Percentiles rank a stretch among this genome's conserved stretches.
These are phyloP conservation scores for Agrochola circellaris DNA, from an alignment of 2,888 invertebrate genomes.

Conservation along the genomic window DNA sequence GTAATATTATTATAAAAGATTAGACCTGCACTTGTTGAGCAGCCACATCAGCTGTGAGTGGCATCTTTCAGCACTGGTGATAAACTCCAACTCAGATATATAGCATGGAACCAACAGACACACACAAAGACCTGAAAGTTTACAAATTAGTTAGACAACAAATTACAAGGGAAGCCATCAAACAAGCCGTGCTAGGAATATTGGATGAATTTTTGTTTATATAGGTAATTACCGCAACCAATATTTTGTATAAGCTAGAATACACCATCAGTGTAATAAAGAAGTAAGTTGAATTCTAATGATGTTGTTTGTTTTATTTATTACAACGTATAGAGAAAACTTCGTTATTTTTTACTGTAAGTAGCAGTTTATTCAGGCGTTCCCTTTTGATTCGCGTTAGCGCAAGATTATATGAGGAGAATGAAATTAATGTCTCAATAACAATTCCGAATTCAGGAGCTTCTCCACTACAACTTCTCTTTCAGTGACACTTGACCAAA, in stretches of 20 bases:
- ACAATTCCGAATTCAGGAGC: too few relatives aligned
- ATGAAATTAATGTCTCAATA: too few relatives aligned
- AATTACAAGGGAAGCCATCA: too few relatives aligned
- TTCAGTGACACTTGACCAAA: too few relatives aligned
- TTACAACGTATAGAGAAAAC: background rate
- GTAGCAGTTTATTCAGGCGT: background rate
- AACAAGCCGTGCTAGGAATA: background rate
- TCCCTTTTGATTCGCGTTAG: background rate
- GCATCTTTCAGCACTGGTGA: conserved; percentile 91
- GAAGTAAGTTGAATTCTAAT: background rate
- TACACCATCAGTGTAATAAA: conserved; percentile 54
- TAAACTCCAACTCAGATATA: conserved; percentile 88
- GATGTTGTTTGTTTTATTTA: background rate
- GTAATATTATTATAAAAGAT: background rate
- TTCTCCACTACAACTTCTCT: too few relatives aligned
- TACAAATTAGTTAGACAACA: conserved; percentile 6
- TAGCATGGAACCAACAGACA: conserved; percentile 88
- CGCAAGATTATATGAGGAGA: background rate
- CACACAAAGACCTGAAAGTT: conserved; percentile 82
- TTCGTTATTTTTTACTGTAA: background rate
- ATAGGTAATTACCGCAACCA: conserved; percentile 64
- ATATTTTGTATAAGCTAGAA: conserved; percentile 54
- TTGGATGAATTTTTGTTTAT: background rate
- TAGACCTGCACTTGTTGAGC: conserved; percentile 92
- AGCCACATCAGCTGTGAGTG: conserved; percentile 94